Base-by-base conservation (phyloP, 2,888 invertebrate genomes). In the Plutella xylostella region DNA sequence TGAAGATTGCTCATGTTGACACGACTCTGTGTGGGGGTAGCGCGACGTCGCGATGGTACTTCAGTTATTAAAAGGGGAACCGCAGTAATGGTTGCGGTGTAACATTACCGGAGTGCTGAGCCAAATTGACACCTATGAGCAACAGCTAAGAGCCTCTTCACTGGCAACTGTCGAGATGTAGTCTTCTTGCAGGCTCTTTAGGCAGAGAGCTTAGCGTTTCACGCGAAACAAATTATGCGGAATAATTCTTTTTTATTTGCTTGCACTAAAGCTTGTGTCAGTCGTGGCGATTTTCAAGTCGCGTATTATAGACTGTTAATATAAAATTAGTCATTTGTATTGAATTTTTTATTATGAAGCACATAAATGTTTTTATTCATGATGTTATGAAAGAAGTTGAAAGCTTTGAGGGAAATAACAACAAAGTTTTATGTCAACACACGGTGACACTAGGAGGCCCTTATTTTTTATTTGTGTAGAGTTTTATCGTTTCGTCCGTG, bases 151-250 rank as follows among this genome's bases (percentile, higher is more conserved):
- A n/a, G n/a, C n/a, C n/a, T n/a, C n/a, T n/a, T n/a, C n/a, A n/a
- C n/a, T n/a, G n/a, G n/a, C n/a, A n/a, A n/a, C n/a, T n/a, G n/a
- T n/a, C n/a, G n/a, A n/a, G n/a, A n/a, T 33, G 33, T 33, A n/a
- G 7, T 14, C 15, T 4, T 33, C 33, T 33, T 33, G 33, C 15
- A 5, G 14, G 33, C 17, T 15, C 33, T 33, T 7, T 1, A 33
- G 15, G n/a, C 2, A 33, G 33, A 33, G 15, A 15, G 15, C 33
- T 33, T 15, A 53, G 51, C 55, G 53, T 51, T 55, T 63, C 56
- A 60, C 64, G 63, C 61, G 63, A 59, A 56, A 57, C 58, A 60
- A 69, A 70, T 68, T 66, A 64, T 53, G 58, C 60, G 58, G 60
- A 68, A 68, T 67, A 67, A 67, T 62, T 63, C 38, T 43, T 44